These are phyloP conservation scores for Apis laboriosa DNA, from an alignment of 1,140 invertebrate genomes.

Conservation along the genomic window DNA sequence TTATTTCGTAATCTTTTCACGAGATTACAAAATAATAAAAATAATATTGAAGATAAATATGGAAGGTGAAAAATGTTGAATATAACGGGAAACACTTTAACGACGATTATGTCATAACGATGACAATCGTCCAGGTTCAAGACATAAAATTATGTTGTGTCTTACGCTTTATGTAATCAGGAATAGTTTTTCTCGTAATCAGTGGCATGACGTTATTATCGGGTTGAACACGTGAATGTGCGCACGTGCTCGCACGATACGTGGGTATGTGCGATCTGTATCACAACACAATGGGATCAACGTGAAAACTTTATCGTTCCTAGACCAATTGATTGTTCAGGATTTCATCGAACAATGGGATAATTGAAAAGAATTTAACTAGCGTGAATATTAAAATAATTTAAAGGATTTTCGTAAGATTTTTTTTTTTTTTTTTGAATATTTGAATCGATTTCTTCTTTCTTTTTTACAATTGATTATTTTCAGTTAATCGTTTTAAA, in stretches of 20 bases:
- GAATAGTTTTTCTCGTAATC: slow-evolving; percentile 32
- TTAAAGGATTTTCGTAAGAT: background rate
- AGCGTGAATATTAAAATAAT: background rate
- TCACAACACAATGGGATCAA: slow-evolving; percentile 39
- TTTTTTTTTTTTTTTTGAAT: background rate
- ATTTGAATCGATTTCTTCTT: background rate
- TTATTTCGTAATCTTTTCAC: no score
- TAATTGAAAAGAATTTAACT: background rate
- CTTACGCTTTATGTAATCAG: slow-evolving; percentile 26
- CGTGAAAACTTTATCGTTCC: slow-evolving; percentile 2
- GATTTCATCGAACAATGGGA: background rate
- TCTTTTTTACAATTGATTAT: background rate
- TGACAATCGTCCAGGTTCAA: background rate
- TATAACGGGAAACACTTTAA: background rate
- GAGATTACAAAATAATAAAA: no score
- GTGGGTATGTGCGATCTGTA: slow-evolving; percentile 48
- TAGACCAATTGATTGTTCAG: background rate
- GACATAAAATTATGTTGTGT: slow-evolving; percentile 14
- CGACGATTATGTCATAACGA: slow-evolving; percentile 10
- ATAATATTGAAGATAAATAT: background rate
- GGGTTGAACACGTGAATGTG: slow-evolving; percentile 37
- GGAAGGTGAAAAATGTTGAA: background rate
- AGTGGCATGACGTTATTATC: background rate
- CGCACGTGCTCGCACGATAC: slow-evolving; percentile 42
- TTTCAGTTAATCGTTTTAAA: background rate